Evolutionary conservation across 2,113 vertebrate species (phyloP).

Genomic region (Sapajus apella): DNA sequence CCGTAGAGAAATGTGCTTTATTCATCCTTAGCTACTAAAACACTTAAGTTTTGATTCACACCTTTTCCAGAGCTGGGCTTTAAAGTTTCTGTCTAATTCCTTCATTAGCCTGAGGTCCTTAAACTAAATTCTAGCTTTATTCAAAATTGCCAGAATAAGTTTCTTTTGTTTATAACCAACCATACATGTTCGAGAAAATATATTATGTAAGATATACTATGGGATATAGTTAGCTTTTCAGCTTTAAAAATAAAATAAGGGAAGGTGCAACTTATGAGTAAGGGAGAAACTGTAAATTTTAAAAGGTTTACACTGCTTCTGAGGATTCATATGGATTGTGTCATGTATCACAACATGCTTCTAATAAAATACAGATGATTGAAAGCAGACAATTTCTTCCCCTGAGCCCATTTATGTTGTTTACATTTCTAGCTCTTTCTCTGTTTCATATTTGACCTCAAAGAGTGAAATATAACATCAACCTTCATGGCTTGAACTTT

Average conservation of each 20-base stretch:
- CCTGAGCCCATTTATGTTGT: background rate
- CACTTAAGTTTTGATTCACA: background rate
- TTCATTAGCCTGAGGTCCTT: background rate
- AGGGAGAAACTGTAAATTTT: background rate
- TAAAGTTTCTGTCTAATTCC: background rate
- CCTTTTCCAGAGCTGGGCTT: background rate
- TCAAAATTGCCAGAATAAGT: background rate
- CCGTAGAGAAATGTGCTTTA: background rate
- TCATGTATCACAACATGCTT: background rate
- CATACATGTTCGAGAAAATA: background rate
- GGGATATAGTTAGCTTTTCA: background rate
- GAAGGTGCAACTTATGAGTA: background rate
- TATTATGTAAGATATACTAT: background rate
- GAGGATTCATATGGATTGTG: background rate
- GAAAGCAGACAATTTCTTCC: background rate
- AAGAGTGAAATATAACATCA: background rate
- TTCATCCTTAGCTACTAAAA: background rate
- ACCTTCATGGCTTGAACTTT: background rate
- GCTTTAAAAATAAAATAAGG: background rate
- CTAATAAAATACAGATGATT: background rate
- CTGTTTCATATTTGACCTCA: constrained; percentile 35
- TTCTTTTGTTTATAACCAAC: background rate
- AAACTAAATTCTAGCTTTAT: background rate
- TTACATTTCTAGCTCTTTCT: background rate
- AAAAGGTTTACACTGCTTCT: background rate